phyloP scores from a whole-genome alignment of 2,113 vertebrate genomes.

The Oenanthe melanoleuca region DNA sequence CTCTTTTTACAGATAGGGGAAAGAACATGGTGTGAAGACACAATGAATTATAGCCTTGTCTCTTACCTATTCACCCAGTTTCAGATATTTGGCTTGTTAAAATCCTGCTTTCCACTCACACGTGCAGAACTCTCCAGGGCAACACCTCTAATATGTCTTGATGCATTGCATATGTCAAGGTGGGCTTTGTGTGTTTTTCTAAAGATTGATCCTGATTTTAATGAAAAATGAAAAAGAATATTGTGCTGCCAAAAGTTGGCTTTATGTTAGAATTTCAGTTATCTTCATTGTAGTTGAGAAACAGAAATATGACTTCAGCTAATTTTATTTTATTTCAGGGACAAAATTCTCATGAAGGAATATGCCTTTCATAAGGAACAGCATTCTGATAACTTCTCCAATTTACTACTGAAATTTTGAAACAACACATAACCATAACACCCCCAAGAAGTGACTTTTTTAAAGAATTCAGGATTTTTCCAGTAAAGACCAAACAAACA shows the following conservation, averaged over 20 bases:
- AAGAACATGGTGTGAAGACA: neutral
- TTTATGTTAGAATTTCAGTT: neutral
- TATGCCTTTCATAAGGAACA: neutral
- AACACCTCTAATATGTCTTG: neutral
- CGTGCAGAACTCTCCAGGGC: neutral
- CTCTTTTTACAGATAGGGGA: neutral
- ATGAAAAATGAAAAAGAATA: neutral
- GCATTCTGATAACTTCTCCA: neutral
- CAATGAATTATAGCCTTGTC: constrained; percentile 5
- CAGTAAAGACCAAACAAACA: neutral
- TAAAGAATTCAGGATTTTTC: neutral
- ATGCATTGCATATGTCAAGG: neutral
- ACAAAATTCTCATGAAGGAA: neutral
- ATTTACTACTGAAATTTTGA: neutral
- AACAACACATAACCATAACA: neutral
- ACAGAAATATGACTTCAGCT: neutral
- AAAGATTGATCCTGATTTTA: neutral
- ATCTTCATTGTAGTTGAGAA: neutral
- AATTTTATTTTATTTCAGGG: neutral
- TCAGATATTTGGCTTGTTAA: neutral
- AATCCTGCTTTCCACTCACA: neutral
- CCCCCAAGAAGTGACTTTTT: neutral
- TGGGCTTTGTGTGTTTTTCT: neutral
- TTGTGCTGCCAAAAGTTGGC: neutral
- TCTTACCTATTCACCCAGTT: neutral